Percentiles rank a stretch among this genome's conserved stretches.
phyloP scores from a whole-genome alignment of 2,888 invertebrate species.

The Mimas tiliae region DNA sequence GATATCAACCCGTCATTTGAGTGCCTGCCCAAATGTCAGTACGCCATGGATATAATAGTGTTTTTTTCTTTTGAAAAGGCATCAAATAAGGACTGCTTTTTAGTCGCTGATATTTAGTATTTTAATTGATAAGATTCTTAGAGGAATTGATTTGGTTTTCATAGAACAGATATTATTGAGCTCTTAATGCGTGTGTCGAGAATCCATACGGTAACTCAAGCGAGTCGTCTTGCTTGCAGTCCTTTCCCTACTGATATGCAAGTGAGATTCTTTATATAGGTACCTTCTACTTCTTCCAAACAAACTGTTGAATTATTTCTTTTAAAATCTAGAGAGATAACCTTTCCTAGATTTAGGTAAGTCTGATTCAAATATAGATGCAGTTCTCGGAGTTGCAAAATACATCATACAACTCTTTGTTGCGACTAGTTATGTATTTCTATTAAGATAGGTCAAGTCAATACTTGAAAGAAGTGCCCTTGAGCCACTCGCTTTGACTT shows the following conservation, averaged over 20 bases:
- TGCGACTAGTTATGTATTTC: background rate
- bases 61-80: background rate
- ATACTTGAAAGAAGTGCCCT: conserved; percentile 11
- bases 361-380: too few relatives aligned
- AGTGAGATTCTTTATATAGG: background rate
- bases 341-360: too few relatives aligned
- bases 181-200: background rate
- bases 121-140: background rate
- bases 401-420: background rate
- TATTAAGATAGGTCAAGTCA: conserved; percentile 16
- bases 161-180: background rate
- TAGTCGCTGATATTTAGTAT: background rate
- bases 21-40: too few relatives aligned
- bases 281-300: too few relatives aligned
- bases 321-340: too few relatives aligned
- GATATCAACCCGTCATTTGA: too few relatives aligned
- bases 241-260: background rate
- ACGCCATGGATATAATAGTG: too few relatives aligned
- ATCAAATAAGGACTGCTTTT: background rate
- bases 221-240: background rate
- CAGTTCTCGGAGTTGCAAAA: too few relatives aligned
- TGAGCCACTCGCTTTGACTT: conserved; percentile 20
- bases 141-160: background rate
- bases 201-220: background rate
- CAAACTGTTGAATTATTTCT: too few relatives aligned